Evolutionary conservation across 2,113 vertebrate genomes (phyloP), one percentile per base, ranked within the genome.

Genomic region (Tragelaphus scriptus): DNA sequence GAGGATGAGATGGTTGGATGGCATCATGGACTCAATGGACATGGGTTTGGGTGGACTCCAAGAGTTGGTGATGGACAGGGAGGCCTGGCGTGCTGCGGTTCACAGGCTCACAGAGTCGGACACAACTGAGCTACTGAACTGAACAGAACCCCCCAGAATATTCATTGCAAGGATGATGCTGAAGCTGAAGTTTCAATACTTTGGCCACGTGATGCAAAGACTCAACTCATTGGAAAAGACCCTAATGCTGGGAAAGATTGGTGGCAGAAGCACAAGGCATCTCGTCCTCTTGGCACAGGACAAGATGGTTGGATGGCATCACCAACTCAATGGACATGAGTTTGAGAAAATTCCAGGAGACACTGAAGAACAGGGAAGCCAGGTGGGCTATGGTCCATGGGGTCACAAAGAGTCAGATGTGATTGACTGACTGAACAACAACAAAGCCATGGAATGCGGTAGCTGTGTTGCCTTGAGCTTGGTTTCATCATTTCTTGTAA

Each of bases 31-130:
- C 32, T 21, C 32, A 68, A 21, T 21, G 32, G 65, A 36, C 32
- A 36, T 68, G 17, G 32, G 32, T 36, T 36, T 68, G 32, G 4
- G 8, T n/a, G n/a, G 8, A 68, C 65, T 68, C 65, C 4, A 1
- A 16, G 65, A 68, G 32, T 5, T 68, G 32, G 32, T 68, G 65
- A 68, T 68, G 32, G 65, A 68, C 32, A n/a, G 65, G 65, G 65
- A 68, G 65, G 65, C 65, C 32, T 10, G 17, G 65, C 8, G 0
- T 36, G 8, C 17, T 68, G 17, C 0, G 0, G 30, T 65, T n/a
- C 63, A 65, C 1, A 3, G 63, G 30, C 15, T n/a, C 0, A 0
- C 65, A 36, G 16, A 68, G 65, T 19, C 1, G 0, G 17, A 21
- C 65, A 68, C 1, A 1, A 5, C 65, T n/a, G 65, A 68, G 65